A percentile compares a stretch with the other conserved stretches of the same genome.
Evolutionary conservation across 2,113 vertebrate genomes (phyloP).

Genomic region (Oryctolagus cuniculus): DNA sequence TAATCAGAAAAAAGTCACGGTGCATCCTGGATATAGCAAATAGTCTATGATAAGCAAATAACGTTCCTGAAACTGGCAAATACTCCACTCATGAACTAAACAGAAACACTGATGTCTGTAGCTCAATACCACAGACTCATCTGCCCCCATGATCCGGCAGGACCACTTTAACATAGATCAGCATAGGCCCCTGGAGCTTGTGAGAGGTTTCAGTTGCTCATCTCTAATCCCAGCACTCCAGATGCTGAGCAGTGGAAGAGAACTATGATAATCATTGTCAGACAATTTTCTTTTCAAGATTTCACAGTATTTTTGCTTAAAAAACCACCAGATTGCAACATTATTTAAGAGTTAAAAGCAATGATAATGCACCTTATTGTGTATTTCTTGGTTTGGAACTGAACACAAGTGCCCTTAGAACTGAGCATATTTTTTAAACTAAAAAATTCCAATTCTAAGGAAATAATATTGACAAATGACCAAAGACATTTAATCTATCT

Average conservation of each 20-base stretch:
- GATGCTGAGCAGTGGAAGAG: not conserved
- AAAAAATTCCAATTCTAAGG: not conserved
- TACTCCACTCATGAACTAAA: not conserved
- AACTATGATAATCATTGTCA: not conserved
- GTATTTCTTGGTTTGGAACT: not conserved
- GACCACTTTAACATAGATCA: not conserved
- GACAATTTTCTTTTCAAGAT: not conserved
- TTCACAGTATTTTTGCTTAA: slow-evolving; percentile 30
- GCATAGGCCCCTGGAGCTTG: not conserved
- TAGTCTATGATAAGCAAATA: not conserved
- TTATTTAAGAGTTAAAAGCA: slow-evolving; percentile 42
- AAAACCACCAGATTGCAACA: not conserved
- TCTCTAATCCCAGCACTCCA: not conserved
- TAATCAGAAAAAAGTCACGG: not conserved
- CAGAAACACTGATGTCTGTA: not conserved
- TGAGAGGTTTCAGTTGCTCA: not conserved
- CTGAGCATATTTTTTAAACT: not conserved
- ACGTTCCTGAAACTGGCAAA: not conserved
- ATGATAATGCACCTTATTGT: not conserved
- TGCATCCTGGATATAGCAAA: not conserved
- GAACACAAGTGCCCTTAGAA: not conserved
- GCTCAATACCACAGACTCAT: not conserved
- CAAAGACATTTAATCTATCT: not conserved
- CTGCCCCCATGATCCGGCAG: not conserved
- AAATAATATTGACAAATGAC: slow-evolving; percentile 25